Base-by-base conservation (phyloP, 2,888 invertebrate genomes). In the Dioctria rufipes region DNA sequence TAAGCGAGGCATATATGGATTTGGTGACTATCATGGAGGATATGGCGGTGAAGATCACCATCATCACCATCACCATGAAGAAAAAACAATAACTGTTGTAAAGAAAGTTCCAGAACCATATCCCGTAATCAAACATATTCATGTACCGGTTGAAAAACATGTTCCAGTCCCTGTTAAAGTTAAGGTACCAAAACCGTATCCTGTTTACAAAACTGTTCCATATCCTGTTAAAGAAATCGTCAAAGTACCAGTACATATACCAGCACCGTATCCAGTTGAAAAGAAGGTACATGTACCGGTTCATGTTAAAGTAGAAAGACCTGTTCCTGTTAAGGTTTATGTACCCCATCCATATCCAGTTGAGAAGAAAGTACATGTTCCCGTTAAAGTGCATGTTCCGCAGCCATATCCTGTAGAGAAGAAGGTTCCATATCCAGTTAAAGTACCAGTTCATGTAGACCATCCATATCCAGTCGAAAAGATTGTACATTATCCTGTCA, bases 141-240 rank as follows among this genome's bases (percentile, higher is more conserved):
- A 90, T 25, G 90, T 94, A 82, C 93, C 93, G 82, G 92, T 92
- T 84, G 91, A 91, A 84, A 91, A 90, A 84, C 91, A 88, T 63
- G 91, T 92, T 60, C 93, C 93, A 77, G 69, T 90, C 82, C 92
- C 92, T 80, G 90, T 91, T 13, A 91, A 92, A 86, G 93, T 94
- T 58, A 92, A 90, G 81, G 93, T 93, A 67, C 93, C 93, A 42
- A 92, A 92, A 85, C 93, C 94, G 82, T 93, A 93, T 90, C 93
- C 94, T 85, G 94, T 95, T 83, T 90, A 91, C 88, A 92, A 92
- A 89, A 91, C 92, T 88, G 90, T 92, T 84, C 94, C 94, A 63
- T 92, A 92, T 86, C 93, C 94, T 85, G 94, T 95, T 83, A 94
- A 94, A 90, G 94, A 94, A 88, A 92, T 92, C 90, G 93, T 95